Base-by-base conservation (phyloP, 2,888 invertebrate genomes). In the Ochropleura leucogaster region DNA sequence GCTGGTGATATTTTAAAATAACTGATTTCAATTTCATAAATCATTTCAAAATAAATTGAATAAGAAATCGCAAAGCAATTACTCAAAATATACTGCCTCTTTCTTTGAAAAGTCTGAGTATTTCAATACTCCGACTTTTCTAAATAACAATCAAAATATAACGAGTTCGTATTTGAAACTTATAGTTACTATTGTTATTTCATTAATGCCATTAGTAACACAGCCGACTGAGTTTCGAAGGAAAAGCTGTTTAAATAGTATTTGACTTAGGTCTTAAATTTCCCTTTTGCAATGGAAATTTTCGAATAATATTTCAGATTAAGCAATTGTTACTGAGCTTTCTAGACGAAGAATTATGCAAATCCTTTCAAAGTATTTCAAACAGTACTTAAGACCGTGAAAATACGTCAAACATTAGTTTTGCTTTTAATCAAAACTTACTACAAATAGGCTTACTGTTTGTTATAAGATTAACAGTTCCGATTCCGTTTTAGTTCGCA, bases 201-300 rank as follows among this genome's bases (percentile, higher is more conserved):
- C 53, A 68, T 20, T 44, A 42, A 49, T 44, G 40, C 20, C 18
- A 72, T 80, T 68, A 71, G 40, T 57, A 47, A 70, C 20, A 42
- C 72, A 60, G 69, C 63, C 73, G 65, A 30, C 10, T 64, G 10
- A 70, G 63, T 72, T 75, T 72, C 49, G 74, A 76, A 74, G 74
- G 68, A 51, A 68, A 59, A 64, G 30, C 57, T 46, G 47, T 42
- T 74, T 68, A 66, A 66, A 73, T 76, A 57, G 51, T 71, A 68
- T 16, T 70, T n/a, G 53, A 51, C 44, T 46, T 30, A 47, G 59
- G 40, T 47, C 70, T 67, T 70, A 59, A 66, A 42, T 66, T 20
- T 18, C 67, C 42, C 42, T 18, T 83, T 68, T 70, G n/a, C 8
- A 65, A 68, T 65, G 10, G n/a, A 57, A 68, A 79, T 53, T 68